Conservation (phyloP, 2,797 vertebrate species). For the Falco cherrug region DNA sequence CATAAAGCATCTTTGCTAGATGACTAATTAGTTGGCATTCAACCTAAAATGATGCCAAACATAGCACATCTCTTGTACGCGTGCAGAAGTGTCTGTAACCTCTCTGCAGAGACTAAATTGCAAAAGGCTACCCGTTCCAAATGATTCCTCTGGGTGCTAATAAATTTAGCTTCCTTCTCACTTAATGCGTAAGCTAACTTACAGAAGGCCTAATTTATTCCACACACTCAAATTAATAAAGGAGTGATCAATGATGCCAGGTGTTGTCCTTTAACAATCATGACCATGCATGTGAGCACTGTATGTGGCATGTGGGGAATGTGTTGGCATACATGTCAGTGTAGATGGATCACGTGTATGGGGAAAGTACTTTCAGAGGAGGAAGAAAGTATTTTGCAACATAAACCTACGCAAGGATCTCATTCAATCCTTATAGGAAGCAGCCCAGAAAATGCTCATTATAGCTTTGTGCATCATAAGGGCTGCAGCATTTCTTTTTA, state of each 20-base stretch:
- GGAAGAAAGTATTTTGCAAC: conserved; percentile 45
- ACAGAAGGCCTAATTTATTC: not conserved
- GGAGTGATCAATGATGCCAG: not conserved
- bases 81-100: conserved; percentile 43
- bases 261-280: not conserved
- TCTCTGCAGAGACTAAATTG: conserved; percentile 10
- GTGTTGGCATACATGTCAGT: not conserved
- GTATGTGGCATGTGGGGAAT: not conserved
- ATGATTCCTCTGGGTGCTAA: not conserved
- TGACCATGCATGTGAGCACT: not conserved
- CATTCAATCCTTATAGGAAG: conserved; percentile 5
- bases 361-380: conserved; percentile 39
- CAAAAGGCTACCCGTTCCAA: conserved; percentile 13
- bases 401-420: conserved; percentile 38
- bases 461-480: not conserved
- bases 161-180: conserved; percentile 1
- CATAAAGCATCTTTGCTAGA: conserved; percentile 62
- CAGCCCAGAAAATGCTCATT: not conserved
- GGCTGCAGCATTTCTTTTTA: not conserved
- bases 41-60: conserved; percentile 62
- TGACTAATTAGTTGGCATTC: conserved; percentile 68
- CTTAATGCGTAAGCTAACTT: not conserved
- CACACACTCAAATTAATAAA: not conserved
- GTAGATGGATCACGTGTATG: conserved; percentile 28
- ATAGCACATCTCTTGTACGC: conserved; percentile 50